phyloP scores from a whole-genome alignment of 1,140 invertebrate genomes.

The Tetraneura akinire region DNA sequence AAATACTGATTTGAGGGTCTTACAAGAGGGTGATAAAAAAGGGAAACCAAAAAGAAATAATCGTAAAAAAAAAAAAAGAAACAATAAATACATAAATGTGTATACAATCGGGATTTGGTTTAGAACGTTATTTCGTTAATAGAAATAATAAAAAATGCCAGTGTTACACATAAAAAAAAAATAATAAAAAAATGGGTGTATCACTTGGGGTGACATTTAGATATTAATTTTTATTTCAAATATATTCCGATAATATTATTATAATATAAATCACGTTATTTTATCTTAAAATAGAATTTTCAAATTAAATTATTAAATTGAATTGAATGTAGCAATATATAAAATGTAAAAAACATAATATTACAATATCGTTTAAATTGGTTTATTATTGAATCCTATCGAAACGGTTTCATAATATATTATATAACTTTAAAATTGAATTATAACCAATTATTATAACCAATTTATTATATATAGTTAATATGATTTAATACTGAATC shows the following conservation, averaged over 20 bases:
- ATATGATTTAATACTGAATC: no score
- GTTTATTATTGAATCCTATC: no score
- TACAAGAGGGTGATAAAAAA: conserved; percentile 27
- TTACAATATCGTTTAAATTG: no score
- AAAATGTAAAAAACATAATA: background rate
- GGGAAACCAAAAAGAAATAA: background rate
- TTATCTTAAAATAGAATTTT: conserved; percentile 18
- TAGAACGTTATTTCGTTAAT: conserved; percentile 34
- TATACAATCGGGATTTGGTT: background rate
- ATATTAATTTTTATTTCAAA: conserved; percentile 32
- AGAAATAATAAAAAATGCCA: background rate
- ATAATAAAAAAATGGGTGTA: conserved; percentile 5
- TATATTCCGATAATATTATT: background rate
- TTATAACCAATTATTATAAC: no score
- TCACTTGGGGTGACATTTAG: conserved; percentile 9
- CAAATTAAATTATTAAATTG: background rate
- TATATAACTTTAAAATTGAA: no score
- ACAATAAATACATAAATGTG: conserved; percentile 42
- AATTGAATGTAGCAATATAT: background rate
- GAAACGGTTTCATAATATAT: no score
- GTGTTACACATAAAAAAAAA: conserved; percentile 9
- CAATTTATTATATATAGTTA: no score
- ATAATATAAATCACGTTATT: background rate
- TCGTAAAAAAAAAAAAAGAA: conserved; percentile 46
- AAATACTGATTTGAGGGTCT: background rate